These are phyloP conservation scores for Scolanthus callimorphus DNA, from an alignment of 92 coral and sea anemone species.

Conservation along the genomic window DNA sequence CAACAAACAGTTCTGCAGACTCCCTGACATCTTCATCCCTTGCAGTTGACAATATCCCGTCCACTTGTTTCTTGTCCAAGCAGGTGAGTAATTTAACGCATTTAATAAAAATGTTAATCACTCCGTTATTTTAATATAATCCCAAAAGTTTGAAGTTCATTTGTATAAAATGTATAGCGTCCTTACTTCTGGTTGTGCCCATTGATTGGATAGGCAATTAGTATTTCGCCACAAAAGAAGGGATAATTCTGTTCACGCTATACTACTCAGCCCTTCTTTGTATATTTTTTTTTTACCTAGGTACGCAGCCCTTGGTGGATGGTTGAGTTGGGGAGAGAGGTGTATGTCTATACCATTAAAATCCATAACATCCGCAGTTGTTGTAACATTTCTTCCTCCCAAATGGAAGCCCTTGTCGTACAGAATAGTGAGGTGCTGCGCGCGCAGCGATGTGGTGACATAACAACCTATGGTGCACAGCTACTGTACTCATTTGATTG, in stretches of 20 bases:
- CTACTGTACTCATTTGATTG: constrained; percentile 6
- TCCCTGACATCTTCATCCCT: neutral
- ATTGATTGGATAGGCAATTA: too few species aligned
- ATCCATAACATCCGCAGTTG: neutral
- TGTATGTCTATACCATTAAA: constrained; percentile 12
- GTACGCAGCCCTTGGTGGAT: constrained; percentile 17
- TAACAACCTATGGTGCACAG: neutral
- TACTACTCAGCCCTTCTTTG: too few species aligned
- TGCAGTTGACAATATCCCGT: constrained; percentile 10
- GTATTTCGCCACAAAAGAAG: too few species aligned
- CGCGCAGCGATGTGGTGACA: neutral
- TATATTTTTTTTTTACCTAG: constrained; percentile 4
- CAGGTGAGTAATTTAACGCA: neutral
- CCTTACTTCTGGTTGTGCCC: too few species aligned
- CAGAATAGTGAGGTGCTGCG: neutral
- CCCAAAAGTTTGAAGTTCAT: too few species aligned
- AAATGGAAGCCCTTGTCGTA: neutral
- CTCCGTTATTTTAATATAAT: too few species aligned
- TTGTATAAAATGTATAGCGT: too few species aligned
- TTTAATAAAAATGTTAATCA: too few species aligned
- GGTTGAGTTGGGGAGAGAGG: constrained; percentile 8
- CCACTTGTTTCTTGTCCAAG: constrained; percentile 7
- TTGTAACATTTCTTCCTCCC: neutral
- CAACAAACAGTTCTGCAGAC: constrained; percentile 7
- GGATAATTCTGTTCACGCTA: too few species aligned